Percentiles rank a stretch among this genome's conserved stretches.
Conservation (phyloP, 2,113 vertebrate genomes). For the Microtus ochrogaster region DNA sequence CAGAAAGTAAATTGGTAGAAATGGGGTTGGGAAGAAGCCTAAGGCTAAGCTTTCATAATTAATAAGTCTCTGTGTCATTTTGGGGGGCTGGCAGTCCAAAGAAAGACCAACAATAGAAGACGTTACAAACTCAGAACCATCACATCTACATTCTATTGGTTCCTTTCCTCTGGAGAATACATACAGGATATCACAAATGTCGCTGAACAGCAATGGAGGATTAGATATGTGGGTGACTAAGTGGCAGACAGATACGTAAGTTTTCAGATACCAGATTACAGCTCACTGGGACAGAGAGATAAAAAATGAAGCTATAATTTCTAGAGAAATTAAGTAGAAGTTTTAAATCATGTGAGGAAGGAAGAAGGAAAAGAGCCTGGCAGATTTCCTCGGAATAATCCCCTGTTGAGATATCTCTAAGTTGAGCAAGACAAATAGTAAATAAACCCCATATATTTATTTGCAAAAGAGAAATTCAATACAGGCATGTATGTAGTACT, state of each 20-base stretch:
- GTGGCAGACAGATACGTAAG: neutral
- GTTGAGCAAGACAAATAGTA: slow-evolving; percentile 9
- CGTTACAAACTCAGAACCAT: neutral
- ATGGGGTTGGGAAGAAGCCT: too few relatives aligned
- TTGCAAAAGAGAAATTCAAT: neutral
- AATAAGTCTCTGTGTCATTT: neutral
- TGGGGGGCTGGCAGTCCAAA: neutral
- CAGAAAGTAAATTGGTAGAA: too few relatives aligned
- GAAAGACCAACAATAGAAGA: neutral
- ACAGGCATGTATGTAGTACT: neutral
- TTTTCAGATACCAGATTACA: neutral
- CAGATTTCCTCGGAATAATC: neutral
- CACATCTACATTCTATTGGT: neutral
- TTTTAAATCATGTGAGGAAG: slow-evolving; percentile 3
- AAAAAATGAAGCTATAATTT: neutral
- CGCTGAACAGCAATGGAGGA: neutral
- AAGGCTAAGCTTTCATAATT: too few relatives aligned
- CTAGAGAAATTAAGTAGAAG: neutral
- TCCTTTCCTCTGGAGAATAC: neutral
- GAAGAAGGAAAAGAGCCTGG: neutral
- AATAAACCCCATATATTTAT: neutral
- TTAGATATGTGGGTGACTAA: neutral
- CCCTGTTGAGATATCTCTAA: neutral
- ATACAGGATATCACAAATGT: neutral
- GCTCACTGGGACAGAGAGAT: neutral